Evolutionary conservation across 2,888 invertebrate genomes (phyloP).

Genomic region (Mantis religiosa): DNA sequence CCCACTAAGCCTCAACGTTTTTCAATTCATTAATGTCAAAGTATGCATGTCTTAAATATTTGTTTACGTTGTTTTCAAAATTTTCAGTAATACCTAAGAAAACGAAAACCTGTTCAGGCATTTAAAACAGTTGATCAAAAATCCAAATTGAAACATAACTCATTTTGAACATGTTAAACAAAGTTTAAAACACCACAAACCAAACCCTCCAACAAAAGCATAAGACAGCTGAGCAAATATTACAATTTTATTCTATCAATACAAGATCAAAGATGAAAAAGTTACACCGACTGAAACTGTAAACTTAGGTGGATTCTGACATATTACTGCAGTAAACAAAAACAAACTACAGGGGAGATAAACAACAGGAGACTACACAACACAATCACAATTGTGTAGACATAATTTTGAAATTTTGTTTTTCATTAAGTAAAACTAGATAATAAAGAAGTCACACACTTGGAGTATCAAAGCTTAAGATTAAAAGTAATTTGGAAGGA

Average conservation of each 20-base stretch:
- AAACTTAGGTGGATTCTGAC: constrained; percentile 32
- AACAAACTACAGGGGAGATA: constrained; percentile 23
- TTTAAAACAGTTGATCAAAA: background rate
- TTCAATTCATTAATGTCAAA: constrained; percentile 27
- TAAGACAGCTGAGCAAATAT: constrained; percentile 9
- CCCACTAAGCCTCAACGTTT: constrained; percentile 30
- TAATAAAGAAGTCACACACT: constrained; percentile 14
- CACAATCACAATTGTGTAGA: background rate
- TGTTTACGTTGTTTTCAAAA: background rate
- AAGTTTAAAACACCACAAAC: constrained; percentile 8
- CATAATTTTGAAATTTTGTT: background rate
- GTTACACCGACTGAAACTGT: constrained; percentile 27
- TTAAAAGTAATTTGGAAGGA: background rate
- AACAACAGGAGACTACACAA: background rate
- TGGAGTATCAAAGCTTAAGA: constrained; percentile 6
- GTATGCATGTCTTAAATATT: background rate
- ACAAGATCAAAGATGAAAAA: constrained; percentile 9
- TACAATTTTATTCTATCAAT: constrained; percentile 9
- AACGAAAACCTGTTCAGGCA: background rate
- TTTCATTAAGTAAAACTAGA: background rate
- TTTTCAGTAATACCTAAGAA: background rate
- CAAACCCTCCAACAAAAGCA: constrained; percentile 21
- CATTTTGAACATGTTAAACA: background rate
- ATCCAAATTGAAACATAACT: background rate
- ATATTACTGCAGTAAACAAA: constrained; percentile 31